A percentile compares a stretch with the other conserved stretches of the same genome.
These are phyloP conservation scores for Sciurus carolinensis DNA, from an alignment of 2,797 vertebrate genomes.

Conservation along the genomic window DNA sequence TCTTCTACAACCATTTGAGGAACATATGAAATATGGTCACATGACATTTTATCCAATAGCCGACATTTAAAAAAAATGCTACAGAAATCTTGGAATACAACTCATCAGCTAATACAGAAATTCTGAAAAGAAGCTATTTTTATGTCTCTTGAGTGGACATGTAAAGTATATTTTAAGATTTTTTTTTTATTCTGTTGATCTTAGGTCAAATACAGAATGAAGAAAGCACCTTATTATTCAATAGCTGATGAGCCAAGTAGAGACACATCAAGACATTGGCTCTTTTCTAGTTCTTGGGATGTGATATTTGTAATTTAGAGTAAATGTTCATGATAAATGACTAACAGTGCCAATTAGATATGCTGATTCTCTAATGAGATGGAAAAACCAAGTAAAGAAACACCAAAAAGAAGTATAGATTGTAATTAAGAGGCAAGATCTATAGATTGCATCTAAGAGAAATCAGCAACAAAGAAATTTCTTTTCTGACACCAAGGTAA, in stretches of 20 bases:
- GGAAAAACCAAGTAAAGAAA: not conserved
- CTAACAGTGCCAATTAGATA: not conserved
- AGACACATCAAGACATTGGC: not conserved
- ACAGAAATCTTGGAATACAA: not conserved
- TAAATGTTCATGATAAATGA: not conserved
- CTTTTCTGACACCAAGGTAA: not conserved
- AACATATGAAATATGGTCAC: not conserved
- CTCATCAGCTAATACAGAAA: constrained; percentile 12
- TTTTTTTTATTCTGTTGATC: constrained; percentile 21
- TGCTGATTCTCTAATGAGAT: not conserved
- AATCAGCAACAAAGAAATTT: not conserved
- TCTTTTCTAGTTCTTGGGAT: not conserved
- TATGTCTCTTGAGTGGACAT: not conserved
- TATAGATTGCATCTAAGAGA: not conserved
- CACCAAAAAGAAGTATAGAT: not conserved
- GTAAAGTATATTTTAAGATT: constrained; percentile 8
- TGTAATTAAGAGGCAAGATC: not conserved
- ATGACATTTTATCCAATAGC: not conserved
- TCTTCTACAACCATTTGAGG: constrained; percentile 27
- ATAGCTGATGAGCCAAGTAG: not conserved
- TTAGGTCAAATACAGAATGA: constrained; percentile 44
- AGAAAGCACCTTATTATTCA: constrained; percentile 12
- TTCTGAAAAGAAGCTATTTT: constrained; percentile 2
- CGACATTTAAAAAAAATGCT: constrained; percentile 55
- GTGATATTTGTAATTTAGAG: constrained; percentile 34